phyloP scores from a whole-genome alignment of 2,888 invertebrate genomes.

The Hybos culiciformis region DNA sequence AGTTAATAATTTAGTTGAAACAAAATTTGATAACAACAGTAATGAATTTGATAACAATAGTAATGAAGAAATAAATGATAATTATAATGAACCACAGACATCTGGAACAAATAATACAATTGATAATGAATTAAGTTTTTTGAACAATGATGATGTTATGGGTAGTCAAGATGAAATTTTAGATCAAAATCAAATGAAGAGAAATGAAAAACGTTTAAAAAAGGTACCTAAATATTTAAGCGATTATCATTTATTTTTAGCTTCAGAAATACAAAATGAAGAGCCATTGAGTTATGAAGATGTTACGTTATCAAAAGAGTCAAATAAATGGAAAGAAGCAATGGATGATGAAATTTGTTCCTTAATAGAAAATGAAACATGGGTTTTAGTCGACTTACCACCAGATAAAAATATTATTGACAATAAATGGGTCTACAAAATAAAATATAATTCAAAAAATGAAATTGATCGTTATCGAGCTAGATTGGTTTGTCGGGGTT shows the following conservation, averaged over 20 bases:
- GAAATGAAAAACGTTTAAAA: too few relatives aligned
- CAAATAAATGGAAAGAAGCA: constrained; percentile 10
- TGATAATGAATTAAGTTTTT: too few relatives aligned
- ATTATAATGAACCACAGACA: not conserved
- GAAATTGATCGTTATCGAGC: constrained; percentile 12
- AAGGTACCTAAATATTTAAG: not conserved
- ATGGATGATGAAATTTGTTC: constrained; percentile 14
- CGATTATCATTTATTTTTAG: not conserved
- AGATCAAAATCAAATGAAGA: not conserved
- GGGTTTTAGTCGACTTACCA: constrained; percentile 12
- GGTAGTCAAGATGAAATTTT: not conserved
- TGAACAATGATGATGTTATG: not conserved
- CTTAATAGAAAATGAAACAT: constrained; percentile 13
- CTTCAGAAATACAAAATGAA: too few relatives aligned
- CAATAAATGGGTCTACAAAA: constrained; percentile 19
- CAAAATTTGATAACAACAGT: not conserved
- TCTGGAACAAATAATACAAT: too few relatives aligned
- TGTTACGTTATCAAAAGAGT: constrained; percentile 3
- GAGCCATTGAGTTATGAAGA: constrained; percentile 12
- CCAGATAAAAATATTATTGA: too few relatives aligned
- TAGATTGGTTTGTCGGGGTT: constrained; percentile 14
- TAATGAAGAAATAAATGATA: not conserved
- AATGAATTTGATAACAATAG: constrained; percentile 6
- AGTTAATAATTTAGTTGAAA: not conserved
- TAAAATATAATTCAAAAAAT: constrained; percentile 16